Conservation (phyloP, 2,797 vertebrate genomes). For the Thalassophryne amazonica region DNA sequence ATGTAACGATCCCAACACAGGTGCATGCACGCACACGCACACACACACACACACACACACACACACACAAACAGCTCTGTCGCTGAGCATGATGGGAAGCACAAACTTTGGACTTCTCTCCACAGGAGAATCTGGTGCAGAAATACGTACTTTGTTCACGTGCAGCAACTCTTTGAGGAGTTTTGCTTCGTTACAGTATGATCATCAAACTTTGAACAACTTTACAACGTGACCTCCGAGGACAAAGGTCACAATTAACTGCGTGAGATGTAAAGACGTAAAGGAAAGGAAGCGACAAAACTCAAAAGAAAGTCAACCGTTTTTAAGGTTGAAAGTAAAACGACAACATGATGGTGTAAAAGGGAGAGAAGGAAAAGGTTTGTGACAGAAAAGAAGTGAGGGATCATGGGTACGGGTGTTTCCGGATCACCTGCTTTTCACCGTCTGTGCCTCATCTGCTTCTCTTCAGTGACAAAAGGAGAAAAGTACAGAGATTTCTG, state of each 20-base stretch:
- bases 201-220: slow-evolving; percentile 46
- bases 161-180: slow-evolving; percentile 33
- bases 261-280: slow-evolving; percentile 10
- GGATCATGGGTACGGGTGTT: neutral
- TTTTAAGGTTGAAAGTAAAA: neutral
- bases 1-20: slow-evolving; percentile 63
- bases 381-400: neutral
- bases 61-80: no score
- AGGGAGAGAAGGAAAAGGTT: neutral
- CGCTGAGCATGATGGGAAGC: slow-evolving; percentile 48
- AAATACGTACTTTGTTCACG: slow-evolving; percentile 31
- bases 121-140: slow-evolving; percentile 60
- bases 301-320: neutral
- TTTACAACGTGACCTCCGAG: slow-evolving; percentile 24
- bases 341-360: neutral
- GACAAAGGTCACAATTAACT: slow-evolving; percentile 29
- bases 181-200: slow-evolving; percentile 70
- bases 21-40: no score
- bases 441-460: slow-evolving; percentile 1
- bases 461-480: slow-evolving; percentile 6
- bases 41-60: no score
- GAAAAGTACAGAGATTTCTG: neutral
- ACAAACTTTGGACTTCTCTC: slow-evolving; percentile 53
- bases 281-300: slow-evolving; percentile 3
- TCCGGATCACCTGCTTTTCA: neutral